Evolutionary conservation across 1,140 invertebrate genomes (phyloP).

Genomic region (Drosophila seguyi): DNA sequence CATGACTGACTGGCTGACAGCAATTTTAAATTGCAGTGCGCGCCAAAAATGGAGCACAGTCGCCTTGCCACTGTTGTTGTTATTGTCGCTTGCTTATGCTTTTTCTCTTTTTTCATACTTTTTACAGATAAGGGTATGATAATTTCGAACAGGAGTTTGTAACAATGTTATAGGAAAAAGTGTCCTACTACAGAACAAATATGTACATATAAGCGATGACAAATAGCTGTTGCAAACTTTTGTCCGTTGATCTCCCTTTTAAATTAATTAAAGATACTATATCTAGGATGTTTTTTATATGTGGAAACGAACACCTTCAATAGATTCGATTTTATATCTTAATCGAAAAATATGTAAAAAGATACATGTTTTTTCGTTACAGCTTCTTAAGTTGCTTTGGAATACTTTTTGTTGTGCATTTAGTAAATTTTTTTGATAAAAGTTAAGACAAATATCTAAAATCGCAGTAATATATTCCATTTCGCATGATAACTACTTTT

Average conservation of each 20-base stretch:
- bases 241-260: no score
- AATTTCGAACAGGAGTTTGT: not conserved
- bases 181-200: no score
- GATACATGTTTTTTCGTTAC: no score
- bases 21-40: constrained; percentile 75
- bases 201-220: not conserved
- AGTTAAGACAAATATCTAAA: no score
- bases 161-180: not conserved
- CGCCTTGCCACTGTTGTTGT: not conserved
- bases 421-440: not conserved
- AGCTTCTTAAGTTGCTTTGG: no score
- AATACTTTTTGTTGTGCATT: not conserved
- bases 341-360: no score
- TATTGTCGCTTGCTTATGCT: constrained; percentile 22
- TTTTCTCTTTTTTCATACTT: constrained; percentile 10
- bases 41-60: constrained; percentile 77
- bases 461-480: not conserved
- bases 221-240: not conserved
- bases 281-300: not conserved
- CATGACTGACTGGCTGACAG: constrained; percentile 79
- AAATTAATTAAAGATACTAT: no score
- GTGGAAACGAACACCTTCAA: not conserved
- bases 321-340: no score
- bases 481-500: not conserved
- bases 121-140: not conserved